These are phyloP conservation scores for Spinibarbus caldwelli DNA, from an alignment of 2,797 vertebrate species.

Conservation along the genomic window DNA sequence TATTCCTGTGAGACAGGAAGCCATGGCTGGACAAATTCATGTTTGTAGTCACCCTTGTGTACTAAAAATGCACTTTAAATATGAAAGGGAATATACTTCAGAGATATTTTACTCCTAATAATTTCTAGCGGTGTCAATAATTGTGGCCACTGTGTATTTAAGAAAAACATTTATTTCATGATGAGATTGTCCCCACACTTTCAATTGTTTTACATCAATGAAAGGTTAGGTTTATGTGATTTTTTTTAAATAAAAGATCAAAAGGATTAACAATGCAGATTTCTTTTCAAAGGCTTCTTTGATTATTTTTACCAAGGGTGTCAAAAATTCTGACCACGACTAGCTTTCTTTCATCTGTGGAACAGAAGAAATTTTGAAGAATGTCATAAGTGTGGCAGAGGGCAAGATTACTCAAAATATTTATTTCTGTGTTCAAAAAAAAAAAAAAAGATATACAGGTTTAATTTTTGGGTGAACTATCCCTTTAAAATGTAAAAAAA, in stretches of 20 bases:
- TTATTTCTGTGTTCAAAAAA: background rate
- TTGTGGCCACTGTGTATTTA: background rate
- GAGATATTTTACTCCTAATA: background rate
- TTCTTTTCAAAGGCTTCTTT: background rate
- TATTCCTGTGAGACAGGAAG: background rate
- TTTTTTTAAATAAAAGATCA: background rate
- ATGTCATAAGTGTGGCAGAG: background rate
- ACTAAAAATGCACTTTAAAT: background rate
- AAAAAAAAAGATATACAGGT: background rate
- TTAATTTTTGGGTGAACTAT: background rate
- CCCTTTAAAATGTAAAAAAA: background rate
- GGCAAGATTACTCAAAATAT: background rate
- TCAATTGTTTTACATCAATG: background rate
- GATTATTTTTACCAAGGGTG: background rate
- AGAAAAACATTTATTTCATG: background rate
- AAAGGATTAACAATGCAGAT: background rate
- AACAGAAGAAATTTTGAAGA: background rate
- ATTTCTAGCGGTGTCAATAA: background rate
- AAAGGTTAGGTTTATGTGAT: background rate
- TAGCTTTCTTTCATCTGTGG: background rate
- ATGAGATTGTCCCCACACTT: background rate
- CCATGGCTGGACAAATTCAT: background rate
- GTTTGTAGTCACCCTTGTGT: background rate
- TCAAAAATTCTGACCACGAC: background rate
- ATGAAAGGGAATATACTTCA: background rate